These are phyloP conservation scores for Tetrao urogallus DNA, from an alignment of 2,113 vertebrate genomes.

Conservation along the genomic window DNA sequence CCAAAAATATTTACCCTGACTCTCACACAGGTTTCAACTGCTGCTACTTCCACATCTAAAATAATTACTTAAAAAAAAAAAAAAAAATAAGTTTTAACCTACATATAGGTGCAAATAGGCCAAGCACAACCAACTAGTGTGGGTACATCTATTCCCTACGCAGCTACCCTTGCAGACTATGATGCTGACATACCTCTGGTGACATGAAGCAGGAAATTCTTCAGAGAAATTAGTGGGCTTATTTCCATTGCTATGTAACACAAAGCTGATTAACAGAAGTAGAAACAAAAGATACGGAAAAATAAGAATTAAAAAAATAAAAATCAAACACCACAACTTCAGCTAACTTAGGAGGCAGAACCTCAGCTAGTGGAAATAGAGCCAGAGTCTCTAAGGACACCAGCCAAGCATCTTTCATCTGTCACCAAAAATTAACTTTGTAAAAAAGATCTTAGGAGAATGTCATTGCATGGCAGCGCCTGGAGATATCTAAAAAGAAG, in stretches of 20 bases:
- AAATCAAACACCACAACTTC: background rate
- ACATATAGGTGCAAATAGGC: background rate
- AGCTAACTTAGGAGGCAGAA: background rate
- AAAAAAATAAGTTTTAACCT: background rate
- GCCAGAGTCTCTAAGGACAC: slow-evolving; percentile 16
- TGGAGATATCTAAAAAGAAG: slow-evolving; percentile 62
- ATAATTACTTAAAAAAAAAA: background rate
- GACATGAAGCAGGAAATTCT: background rate
- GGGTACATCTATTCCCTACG: background rate
- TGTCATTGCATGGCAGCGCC: slow-evolving; percentile 35
- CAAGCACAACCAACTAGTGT: background rate
- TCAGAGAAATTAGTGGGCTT: background rate
- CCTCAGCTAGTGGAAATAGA: background rate
- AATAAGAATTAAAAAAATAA: background rate
- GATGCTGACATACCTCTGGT: background rate
- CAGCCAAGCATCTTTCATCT: slow-evolving; percentile 41
- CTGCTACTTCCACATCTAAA: background rate
- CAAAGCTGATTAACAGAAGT: background rate
- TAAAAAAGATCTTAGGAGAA: slow-evolving; percentile 32
- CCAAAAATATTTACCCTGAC: background rate
- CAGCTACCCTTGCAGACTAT: background rate
- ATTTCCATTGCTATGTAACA: background rate
- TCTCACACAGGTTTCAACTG: background rate
- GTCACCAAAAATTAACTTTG: slow-evolving; percentile 62
- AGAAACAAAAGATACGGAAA: background rate